phyloP scores from a whole-genome alignment of 2,113 vertebrate species.

The Gnathonemus longibarbis region DNA sequence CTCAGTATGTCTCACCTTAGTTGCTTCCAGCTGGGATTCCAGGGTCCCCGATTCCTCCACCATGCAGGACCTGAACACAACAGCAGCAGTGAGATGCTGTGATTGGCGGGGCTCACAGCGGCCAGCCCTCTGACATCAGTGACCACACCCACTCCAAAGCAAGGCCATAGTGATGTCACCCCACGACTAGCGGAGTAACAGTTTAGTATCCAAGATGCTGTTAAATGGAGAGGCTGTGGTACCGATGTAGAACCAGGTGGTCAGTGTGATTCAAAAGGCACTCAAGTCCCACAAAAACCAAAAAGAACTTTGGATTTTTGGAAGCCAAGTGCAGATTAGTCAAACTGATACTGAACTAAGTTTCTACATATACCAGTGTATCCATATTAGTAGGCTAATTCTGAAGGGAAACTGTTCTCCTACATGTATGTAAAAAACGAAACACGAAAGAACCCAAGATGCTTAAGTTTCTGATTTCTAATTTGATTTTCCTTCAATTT shows the following conservation, averaged over 20 bases:
- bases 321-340: constrained; percentile 27
- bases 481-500: not conserved
- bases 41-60: constrained; percentile 95
- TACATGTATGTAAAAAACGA: not conserved
- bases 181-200: not conserved
- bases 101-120: constrained; percentile 29
- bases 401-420: not conserved
- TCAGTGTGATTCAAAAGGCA: not conserved
- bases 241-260: constrained; percentile 7
- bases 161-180: not conserved
- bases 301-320: not conserved
- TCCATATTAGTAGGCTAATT: not conserved
- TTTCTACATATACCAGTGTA: not conserved
- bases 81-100: constrained; percentile 38
- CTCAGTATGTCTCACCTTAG: constrained; percentile 70
- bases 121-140: constrained; percentile 27
- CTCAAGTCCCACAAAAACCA: not conserved
- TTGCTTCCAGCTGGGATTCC: constrained; percentile 94
- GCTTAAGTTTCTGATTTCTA: not conserved
- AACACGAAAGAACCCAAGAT: not conserved
- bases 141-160: constrained; percentile 8
- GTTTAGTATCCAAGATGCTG: not conserved
- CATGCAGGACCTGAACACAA: constrained; percentile 88
- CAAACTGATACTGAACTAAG: not conserved
- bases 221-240: not conserved